Conservation (phyloP, 2,797 vertebrate species). For the Lacerta bilineata region DNA sequence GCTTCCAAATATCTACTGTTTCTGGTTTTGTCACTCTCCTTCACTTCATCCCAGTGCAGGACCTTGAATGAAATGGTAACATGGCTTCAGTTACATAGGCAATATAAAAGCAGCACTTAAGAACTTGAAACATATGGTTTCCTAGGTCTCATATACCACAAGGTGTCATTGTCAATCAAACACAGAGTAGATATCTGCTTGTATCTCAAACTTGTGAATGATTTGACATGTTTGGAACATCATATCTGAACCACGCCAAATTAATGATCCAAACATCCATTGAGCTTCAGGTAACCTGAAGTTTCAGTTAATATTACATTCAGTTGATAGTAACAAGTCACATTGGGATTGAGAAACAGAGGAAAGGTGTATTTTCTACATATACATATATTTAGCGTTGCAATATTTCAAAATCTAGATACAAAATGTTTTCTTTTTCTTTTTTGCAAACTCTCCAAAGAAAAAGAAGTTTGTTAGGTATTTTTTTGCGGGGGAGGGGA, state of each 20-base stretch:
- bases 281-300: not conserved
- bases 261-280: not conserved
- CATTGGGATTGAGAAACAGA: not conserved
- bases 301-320: not conserved
- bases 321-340: not conserved
- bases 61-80: slow-evolving; percentile 7
- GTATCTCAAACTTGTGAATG: not conserved
- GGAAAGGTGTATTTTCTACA: not conserved
- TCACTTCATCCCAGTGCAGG: slow-evolving; percentile 1
- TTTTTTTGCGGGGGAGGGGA: no score
- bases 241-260: not conserved
- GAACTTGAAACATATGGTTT: not conserved
- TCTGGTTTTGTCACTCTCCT: not conserved
- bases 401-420: no score
- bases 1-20: slow-evolving; percentile 1
- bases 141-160: not conserved
- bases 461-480: no score
- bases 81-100: not conserved
- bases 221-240: no score
- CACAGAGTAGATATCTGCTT: not conserved
- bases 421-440: no score
- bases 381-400: no score
- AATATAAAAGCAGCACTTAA: not conserved
- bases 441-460: no score
- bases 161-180: no score